Evolutionary conservation across 2,888 invertebrate genomes (phyloP), one percentile per base, ranked within the genome.

Genomic region (Plagiodera versicolora): DNA sequence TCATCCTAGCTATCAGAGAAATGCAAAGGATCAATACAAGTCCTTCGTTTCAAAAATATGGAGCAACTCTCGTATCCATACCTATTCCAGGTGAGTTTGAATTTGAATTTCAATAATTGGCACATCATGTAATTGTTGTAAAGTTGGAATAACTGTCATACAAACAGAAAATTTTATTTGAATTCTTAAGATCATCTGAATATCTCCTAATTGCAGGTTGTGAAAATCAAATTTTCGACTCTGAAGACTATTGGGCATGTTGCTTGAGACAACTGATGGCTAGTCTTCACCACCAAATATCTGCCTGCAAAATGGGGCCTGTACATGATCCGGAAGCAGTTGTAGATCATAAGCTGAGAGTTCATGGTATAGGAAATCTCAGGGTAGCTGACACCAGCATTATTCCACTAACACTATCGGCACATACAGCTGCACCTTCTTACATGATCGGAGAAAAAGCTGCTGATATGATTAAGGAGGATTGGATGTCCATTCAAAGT

Each of bases 371-470:
- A 5, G 70, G 79, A 9, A 75, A 79, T 4, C 75, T 86, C 17
- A 76, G 86, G 44, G 85, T 86, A 0, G 81, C 80, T 1, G 86
- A 86, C 67, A 83, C 83, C 1, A 85, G 85, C 54, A 75, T 86
- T 8, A 84, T 86, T 75, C 86, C 86, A 0, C 67, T 76, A 4
- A 80, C 85, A 30, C 76, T 83, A 0, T 80, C 81, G 0, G 85
- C 83, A 0, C 85, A 86, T 66, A 80, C 82, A 0, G 84, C 82
- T 49, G 84, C 83, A 0, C 82, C 82, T 0, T 79, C 83, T 47
- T 81, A 79, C 56, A 85, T 85, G 85, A 81, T 86, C 1, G 86
- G 82, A 1, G 86, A 86, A 67, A 85, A 84, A 67, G 83, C 81
- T 0, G 78, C 85, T 0, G 85, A 84, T 69, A 75, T 84, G 72